phyloP scores from a whole-genome alignment of 1,140 invertebrate genomes.

The Agrilus planipennis region DNA sequence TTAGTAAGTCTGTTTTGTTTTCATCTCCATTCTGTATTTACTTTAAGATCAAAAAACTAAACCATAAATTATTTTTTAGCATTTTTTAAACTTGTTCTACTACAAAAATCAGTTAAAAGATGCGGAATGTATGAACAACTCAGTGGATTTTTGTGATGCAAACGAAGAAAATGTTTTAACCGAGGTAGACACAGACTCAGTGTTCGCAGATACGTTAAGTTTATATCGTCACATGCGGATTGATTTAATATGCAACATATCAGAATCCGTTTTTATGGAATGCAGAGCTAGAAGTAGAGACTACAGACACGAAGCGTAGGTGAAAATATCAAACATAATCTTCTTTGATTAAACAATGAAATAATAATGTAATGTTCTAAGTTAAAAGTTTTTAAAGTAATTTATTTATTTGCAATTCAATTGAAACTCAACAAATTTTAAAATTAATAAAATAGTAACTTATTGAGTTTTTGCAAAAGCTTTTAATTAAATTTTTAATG shows the following conservation, averaged over 20 bases:
- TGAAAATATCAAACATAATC: slow-evolving; percentile 1
- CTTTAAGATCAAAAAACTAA: not conserved
- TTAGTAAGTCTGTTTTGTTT: slow-evolving; percentile 47
- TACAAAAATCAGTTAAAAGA: slow-evolving; percentile 54
- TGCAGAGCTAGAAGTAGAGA: slow-evolving; percentile 60
- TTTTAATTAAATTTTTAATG: not conserved
- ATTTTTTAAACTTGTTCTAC: slow-evolving; percentile 68
- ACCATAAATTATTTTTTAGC: slow-evolving; percentile 45
- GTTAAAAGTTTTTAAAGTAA: not conserved
- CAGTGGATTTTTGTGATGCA: slow-evolving; percentile 17
- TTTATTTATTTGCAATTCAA: too few species aligned
- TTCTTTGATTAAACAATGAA: not conserved
- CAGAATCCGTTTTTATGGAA: slow-evolving; percentile 59
- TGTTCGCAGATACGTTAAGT: slow-evolving; percentile 62
- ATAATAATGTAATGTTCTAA: not conserved
- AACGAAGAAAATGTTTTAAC: slow-evolving; percentile 10
- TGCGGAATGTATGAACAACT: slow-evolving; percentile 31
- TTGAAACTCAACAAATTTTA: too few species aligned
- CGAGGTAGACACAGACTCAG: slow-evolving; percentile 40
- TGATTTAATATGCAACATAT: slow-evolving; percentile 53
- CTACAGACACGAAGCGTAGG: slow-evolving; percentile 63
- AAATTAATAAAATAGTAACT: too few species aligned
- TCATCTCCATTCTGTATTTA: slow-evolving; percentile 1
- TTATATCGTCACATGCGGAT: slow-evolving; percentile 54
- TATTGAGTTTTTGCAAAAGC: too few species aligned